Base-by-base conservation (phyloP, 2,888 invertebrate genomes). In the Pristionchus maxplancki region DNA sequence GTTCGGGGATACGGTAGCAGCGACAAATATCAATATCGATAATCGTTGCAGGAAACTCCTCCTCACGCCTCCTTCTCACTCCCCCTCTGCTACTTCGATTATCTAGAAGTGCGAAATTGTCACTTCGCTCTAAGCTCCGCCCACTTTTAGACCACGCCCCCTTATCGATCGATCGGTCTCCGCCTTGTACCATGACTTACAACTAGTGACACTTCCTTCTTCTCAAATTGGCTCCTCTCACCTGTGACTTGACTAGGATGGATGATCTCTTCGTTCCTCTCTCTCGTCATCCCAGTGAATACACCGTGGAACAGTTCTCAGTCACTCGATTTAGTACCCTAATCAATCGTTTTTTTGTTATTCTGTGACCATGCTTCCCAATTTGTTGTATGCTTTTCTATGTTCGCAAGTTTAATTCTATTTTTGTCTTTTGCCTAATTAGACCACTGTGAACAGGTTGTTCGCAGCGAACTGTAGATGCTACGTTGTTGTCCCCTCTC, bases 231-330 rank as follows among this genome's bases (percentile, higher is more conserved):
- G 71, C 50, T 31, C 67, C 34, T 34, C 24, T 71, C 9, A 62
- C 37, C 24, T 67, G 48, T 24, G 71, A 87, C 31, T 6, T 87
- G n/a, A 53, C 40, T 11, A 87, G 34, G 86, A 71, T 24, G 78
- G 28, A 20, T 28, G 53, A 53, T 28, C 40, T 58, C 50, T 88
- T 88, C 62, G 62, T 62, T 17, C 37, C 81, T 17, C 37, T 53
- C 0, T 58, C 78, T 81, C 58, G 78, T 31, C 67, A 88, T 37
- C 40, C 58, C 11, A 62, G 44, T 20, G 78, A 78, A 28, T 88
- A 78, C 31, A 40, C 81, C 20, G 88, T 88, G 24, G 81, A 88
- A 62, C 88, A 88, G 81, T 88, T 88, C 81, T 78, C 88, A 78
- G 88, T 88, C 8, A 88, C 88, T 81, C 78, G 88, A 31, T 88